Percentiles rank a stretch among this genome's conserved stretches.
Conservation (phyloP, 2,888 invertebrate species). For the Brachyptera putata region DNA sequence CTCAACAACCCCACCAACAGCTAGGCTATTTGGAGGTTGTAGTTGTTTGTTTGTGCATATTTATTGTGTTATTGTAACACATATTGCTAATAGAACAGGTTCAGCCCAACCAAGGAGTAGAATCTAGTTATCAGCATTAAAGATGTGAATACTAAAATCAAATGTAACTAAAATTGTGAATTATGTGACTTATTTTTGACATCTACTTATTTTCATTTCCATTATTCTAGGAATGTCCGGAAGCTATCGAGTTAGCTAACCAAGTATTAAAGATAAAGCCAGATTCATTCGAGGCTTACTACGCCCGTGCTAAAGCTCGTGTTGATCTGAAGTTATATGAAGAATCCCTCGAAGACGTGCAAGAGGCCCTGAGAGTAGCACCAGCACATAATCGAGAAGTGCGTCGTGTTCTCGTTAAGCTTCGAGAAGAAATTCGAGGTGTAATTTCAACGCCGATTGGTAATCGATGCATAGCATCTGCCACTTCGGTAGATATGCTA, state of each 20-base stretch:
- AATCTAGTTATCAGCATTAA: no score
- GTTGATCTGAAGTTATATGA: conserved; percentile 70
- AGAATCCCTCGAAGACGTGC: conserved; percentile 73
- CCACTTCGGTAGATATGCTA: conserved; percentile 31
- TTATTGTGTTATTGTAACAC: no score
- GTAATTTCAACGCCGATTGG: conserved; percentile 27
- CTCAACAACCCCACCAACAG: no score
- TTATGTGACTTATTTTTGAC: no score
- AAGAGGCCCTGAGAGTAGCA: conserved; percentile 70
- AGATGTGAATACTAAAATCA: no score
- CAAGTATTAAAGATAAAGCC: conserved; percentile 80
- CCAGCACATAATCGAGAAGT: conserved; percentile 70
- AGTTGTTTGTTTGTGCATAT: no score
- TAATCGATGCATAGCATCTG: conserved; percentile 13
- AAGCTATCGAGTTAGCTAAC: conserved; percentile 83
- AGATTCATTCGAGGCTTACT: conserved; percentile 88
- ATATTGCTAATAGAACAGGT: no score
- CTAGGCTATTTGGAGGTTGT: no score
- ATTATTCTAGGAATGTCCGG: conserved; percentile 66
- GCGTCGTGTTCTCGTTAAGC: conserved; percentile 64
- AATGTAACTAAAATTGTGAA: no score
- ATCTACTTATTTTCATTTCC: conserved; percentile 15
- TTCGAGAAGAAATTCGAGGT: conserved; percentile 65
- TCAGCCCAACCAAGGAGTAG: no score
- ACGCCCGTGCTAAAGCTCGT: conserved; percentile 83